Conservation (phyloP, 2,113 vertebrate genomes). For the Tympanuchus pallidicinctus region DNA sequence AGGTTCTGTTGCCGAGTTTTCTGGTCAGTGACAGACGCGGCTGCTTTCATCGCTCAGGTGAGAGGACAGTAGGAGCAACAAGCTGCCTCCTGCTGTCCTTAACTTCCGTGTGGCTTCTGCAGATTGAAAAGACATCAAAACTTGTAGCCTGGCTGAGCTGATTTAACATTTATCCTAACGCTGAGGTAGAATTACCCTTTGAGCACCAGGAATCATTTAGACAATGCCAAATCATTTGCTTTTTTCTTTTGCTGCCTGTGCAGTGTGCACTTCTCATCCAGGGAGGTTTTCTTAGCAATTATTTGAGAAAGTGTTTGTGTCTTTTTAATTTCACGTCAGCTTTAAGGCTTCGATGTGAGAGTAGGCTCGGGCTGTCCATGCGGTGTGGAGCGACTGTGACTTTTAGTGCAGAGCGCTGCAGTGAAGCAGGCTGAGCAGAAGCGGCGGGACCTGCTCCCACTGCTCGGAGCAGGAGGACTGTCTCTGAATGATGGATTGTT, state of each 20-base stretch:
- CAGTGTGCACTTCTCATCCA: background rate
- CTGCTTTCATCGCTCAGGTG: background rate
- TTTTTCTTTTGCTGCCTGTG: background rate
- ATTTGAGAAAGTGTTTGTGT: background rate
- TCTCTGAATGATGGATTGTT: background rate
- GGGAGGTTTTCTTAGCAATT: background rate
- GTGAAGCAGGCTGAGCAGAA: background rate
- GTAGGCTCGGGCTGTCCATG: background rate
- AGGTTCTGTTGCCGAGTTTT: background rate
- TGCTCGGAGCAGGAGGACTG: background rate
- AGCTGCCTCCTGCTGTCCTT: background rate
- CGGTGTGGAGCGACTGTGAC: background rate
- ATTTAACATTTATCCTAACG: background rate
- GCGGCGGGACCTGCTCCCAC: background rate
- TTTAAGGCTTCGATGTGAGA: background rate
- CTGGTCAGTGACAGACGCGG: background rate
- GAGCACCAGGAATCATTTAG: background rate
- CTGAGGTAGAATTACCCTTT: background rate
- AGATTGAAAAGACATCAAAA: background rate
- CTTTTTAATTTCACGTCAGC: background rate
- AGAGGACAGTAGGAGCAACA: background rate
- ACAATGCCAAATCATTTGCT: background rate
- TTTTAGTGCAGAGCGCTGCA: background rate
- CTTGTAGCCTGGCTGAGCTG: background rate
- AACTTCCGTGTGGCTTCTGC: background rate